A percentile compares a stretch with the other conserved stretches of the same genome.
These are phyloP conservation scores for Odontocolon sp. DNA, from an alignment of 2,888 invertebrate species.

Conservation along the genomic window DNA sequence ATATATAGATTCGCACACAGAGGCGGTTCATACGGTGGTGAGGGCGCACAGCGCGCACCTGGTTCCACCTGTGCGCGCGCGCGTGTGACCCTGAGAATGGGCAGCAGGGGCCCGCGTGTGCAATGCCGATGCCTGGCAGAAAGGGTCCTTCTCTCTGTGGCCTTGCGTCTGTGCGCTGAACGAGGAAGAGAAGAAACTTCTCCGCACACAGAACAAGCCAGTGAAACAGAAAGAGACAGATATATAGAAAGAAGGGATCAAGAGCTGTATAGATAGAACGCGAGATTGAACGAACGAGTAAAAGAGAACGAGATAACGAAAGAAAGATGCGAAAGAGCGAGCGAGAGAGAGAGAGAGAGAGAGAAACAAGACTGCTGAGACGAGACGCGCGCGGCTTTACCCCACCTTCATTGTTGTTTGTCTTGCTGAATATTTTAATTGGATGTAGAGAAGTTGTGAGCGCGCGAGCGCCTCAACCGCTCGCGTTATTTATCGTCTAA, in stretches of 20 bases:
- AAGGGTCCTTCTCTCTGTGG: constrained; percentile 52
- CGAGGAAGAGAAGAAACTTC: constrained; percentile 13
- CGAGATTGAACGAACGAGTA: constrained; percentile 28
- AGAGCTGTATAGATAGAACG: constrained; percentile 28
- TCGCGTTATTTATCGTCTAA: constrained; percentile 79
- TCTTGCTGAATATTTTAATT: constrained; percentile 81
- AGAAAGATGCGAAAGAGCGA: constrained; percentile 15
- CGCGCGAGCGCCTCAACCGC: constrained; percentile 62
- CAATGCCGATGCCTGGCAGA: constrained; percentile 34
- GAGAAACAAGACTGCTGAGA: constrained; percentile 42
- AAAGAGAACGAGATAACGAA: constrained; percentile 19
- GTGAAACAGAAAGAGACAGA: constrained; percentile 18
- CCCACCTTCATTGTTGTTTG: constrained; percentile 78
- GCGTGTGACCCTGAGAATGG: constrained; percentile 54
- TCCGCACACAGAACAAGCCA: not conserved
- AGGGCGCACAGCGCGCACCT: constrained; percentile 38
- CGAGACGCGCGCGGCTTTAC: constrained; percentile 49
- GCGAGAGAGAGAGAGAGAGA: constrained; percentile 36
- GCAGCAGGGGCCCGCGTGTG: constrained; percentile 26
- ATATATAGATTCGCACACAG: no score
- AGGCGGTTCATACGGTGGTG: constrained; percentile 30
- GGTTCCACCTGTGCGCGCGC: constrained; percentile 50
- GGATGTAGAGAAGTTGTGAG: constrained; percentile 73
- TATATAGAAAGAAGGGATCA: constrained; percentile 5
- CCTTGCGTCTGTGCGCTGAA: constrained; percentile 56